Conservation (phyloP, 2,888 invertebrate genomes). For the Anodontia alba region DNA sequence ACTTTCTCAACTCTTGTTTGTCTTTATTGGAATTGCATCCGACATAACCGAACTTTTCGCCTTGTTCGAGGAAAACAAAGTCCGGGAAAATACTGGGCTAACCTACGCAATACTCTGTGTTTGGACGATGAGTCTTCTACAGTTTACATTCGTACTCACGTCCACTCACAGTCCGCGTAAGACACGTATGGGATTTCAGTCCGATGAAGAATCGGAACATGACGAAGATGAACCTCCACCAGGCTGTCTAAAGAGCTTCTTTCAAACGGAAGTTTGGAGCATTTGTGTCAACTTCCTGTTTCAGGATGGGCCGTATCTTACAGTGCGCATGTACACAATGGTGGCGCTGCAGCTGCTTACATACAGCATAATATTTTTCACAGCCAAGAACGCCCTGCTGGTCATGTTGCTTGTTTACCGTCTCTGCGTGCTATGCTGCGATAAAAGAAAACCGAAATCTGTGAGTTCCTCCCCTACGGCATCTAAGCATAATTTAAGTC, state of each 20-base stretch:
- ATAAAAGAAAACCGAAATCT: conserved; percentile 11
- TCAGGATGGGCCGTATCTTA: conserved; percentile 73
- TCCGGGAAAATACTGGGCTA: conserved; percentile 86
- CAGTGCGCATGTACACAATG: conserved; percentile 89
- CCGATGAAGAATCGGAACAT: conserved; percentile 24
- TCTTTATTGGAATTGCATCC: conserved; percentile 83
- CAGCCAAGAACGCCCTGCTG: conserved; percentile 71
- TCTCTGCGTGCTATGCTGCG: conserved; percentile 60
- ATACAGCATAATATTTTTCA: conserved; percentile 81
- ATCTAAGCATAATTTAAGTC: conserved; percentile 7
- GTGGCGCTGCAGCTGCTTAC: conserved; percentile 89
- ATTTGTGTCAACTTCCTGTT: conserved; percentile 83
- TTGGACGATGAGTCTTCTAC: conserved; percentile 80
- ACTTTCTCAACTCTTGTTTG: conserved; percentile 80
- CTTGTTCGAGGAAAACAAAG: conserved; percentile 69
- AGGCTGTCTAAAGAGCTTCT: conserved; percentile 47
- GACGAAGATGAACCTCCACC: conserved; percentile 25
- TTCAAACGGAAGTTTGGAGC: conserved; percentile 85
- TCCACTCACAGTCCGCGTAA: conserved; percentile 68
- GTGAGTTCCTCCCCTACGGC: conserved; percentile 7
- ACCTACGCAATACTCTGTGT: conserved; percentile 85
- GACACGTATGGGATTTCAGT: conserved; percentile 35
- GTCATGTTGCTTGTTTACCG: conserved; percentile 67
- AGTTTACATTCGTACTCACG: conserved; percentile 86
- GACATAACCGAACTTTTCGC: conserved; percentile 77